These are phyloP conservation scores for Drosophila nannoptera DNA, from an alignment of 1,140 invertebrate species.

Conservation along the genomic window DNA sequence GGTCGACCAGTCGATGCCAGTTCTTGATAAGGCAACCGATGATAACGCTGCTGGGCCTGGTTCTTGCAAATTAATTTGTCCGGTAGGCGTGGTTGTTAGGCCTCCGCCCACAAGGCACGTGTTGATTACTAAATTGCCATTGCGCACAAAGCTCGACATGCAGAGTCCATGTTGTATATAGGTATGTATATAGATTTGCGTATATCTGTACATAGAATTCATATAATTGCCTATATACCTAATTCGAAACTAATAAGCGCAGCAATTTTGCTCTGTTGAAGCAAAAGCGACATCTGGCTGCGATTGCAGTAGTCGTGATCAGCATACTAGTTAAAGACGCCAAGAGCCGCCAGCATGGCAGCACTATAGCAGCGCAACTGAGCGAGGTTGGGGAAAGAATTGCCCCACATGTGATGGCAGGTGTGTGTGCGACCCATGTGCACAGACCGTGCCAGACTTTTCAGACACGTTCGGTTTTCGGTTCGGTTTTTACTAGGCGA, in stretches of 20 bases:
- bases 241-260: slow-evolving; percentile 3
- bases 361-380: slow-evolving; percentile 38
- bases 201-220: neutral
- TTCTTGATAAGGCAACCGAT: slow-evolving; percentile 63
- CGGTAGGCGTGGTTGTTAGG: slow-evolving; percentile 73
- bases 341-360: slow-evolving; percentile 6
- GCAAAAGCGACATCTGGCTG: slow-evolving; percentile 13
- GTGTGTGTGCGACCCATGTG: slow-evolving; percentile 57
- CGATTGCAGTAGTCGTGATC: slow-evolving; percentile 21
- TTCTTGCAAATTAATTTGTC: slow-evolving; percentile 74
- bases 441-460: slow-evolving; percentile 71
- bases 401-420: slow-evolving; percentile 48
- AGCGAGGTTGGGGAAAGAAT: slow-evolving; percentile 57
- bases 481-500: slow-evolving; percentile 70
- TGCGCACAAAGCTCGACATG: slow-evolving; percentile 37
- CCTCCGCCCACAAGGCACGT: slow-evolving; percentile 67
- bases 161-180: neutral
- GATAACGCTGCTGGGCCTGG: slow-evolving; percentile 57
- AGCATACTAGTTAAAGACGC: slow-evolving; percentile 21
- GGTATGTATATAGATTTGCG: neutral
- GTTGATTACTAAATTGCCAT: slow-evolving; percentile 51
- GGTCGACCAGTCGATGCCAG: slow-evolving; percentile 51
- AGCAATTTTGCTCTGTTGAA: slow-evolving; percentile 12
- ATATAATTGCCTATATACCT: neutral
- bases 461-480: slow-evolving; percentile 76